Evolutionary conservation across 2,113 vertebrate genomes (phyloP), one percentile per base, ranked within the genome.

Genomic region (Zosterops pallidus): DNA sequence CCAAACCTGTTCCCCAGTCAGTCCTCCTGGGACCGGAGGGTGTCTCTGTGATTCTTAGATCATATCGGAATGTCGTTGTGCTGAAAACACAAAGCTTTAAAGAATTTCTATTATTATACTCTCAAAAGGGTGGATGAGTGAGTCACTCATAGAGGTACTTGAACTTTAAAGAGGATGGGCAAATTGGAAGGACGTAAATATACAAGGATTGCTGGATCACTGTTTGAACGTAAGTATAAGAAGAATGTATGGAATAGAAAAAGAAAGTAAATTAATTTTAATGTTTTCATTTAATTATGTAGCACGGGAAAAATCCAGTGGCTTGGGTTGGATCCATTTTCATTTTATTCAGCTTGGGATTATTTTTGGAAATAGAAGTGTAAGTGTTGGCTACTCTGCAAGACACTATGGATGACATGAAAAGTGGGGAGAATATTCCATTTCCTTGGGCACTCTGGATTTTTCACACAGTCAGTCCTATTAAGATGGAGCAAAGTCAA

Each of bases 41-140:
- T 97, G 96, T 91, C 92, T 96, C 84, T 83, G 71, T 71, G 81
- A 94, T 69, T 74, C 81, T 95, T 82, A 97, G 95, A 95, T 92
- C 52, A 4, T 95, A 94, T 77, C 59, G 67, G 96, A 98, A 96
- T 96, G 96, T 49, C 0, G 62, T 67, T 49, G 62, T 55, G 65
- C 79, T 2, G 46, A 97, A 90, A 83, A 93, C 84, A 95, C 60
- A 87, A 83, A 82, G 90, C 91, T 92, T 93, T 72, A 69, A 94
- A 95, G 83, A 87, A 93, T 96, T 97, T 96, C 91, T 91, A 71
- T 90, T 94, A 63, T 94, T 94, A 50, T 49, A 50, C 69, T 81
- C 60, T 85, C 4, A 2, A 75, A 94, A 83, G 92, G 85, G 82
- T 95, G 92, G 84, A 91, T 67, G 16, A 86, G 35, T 97, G 95